Percentiles rank a stretch among this genome's conserved stretches.
Conservation (phyloP, 2,113 vertebrate species). For the Chlorodrepanis virens region DNA sequence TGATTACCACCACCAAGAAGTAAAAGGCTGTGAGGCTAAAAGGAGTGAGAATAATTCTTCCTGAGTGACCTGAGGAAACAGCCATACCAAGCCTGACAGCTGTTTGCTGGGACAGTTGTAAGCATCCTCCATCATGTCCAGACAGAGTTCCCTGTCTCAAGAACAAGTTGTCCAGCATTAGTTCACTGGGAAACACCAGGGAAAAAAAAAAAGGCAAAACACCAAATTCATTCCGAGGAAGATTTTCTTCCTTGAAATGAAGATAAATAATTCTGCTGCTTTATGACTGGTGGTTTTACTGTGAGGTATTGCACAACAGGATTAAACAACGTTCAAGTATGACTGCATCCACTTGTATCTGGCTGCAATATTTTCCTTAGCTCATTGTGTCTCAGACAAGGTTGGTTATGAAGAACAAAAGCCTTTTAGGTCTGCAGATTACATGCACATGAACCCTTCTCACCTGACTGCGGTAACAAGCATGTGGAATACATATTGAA, state of each 20-base stretch:
- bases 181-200: neutral
- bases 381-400: neutral
- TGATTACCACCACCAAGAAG: neutral
- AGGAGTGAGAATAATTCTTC: neutral
- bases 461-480: neutral
- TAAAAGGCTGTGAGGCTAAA: neutral
- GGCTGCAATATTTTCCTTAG: neutral
- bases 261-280: neutral
- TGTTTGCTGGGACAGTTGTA: neutral
- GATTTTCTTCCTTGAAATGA: neutral
- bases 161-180: conserved; percentile 1
- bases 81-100: neutral
- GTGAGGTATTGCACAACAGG: neutral
- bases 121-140: neutral
- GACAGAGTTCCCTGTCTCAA: neutral
- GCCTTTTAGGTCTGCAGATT: neutral
- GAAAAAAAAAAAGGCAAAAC: neutral
- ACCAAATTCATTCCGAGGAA: neutral
- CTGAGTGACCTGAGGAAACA: neutral
- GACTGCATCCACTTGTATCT: neutral
- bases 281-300: neutral
- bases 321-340: neutral
- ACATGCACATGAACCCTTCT: neutral
- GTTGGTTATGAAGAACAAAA: neutral
- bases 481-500: neutral